Base-by-base conservation (phyloP, 2,113 vertebrate species). In the Nothobranchius kuhntae region DNA sequence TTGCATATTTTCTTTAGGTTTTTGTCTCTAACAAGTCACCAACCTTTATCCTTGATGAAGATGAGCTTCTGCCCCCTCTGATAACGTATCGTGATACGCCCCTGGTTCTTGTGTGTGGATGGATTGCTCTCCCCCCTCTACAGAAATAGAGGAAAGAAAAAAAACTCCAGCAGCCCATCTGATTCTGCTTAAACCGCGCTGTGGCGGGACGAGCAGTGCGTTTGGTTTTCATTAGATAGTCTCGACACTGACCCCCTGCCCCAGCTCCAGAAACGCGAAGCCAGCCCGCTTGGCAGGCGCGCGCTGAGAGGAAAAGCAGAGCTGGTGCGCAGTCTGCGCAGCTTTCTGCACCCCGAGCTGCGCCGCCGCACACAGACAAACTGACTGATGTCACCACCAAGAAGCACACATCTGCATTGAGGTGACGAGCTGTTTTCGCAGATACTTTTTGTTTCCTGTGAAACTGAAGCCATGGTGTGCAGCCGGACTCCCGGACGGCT, bases 251-350 rank as follows among this genome's bases (percentile, higher is more conserved):
- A 91, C 85, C 87, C 78, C 70, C 66, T 91, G 89, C 88, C 91
- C 88, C 80, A 73, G 77, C 83, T 77, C 24, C 78, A 86, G 92
- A 89, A 92, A 92, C 68, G 88, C 86, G 89, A 91, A 81, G 89
- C 89, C 88, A 70, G 73, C 66, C 67, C 72, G 71, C 83, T 30
- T 87, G 83, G 86, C 78, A 71, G 61, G 30, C 83, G 80, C 60
- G 45, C 86, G 7, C 80, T 51, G 73, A 65, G 85, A 80, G 80
- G 69, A 61, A 78, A 76, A 69, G 67, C 65, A 40, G 65, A 74
- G 78, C 74, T 68, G 86, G 74, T 81, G 62, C 26, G 73, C 77
- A 73, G 81, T 80, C 82, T 87, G 79, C 78, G 30, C 58, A 68
- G 74, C 73, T 78, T 61, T 82, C 81, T 64, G 78, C 80, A 60